Evolutionary conservation across 2,113 vertebrate genomes (phyloP).

Genomic region (Nibea coibor): DNA sequence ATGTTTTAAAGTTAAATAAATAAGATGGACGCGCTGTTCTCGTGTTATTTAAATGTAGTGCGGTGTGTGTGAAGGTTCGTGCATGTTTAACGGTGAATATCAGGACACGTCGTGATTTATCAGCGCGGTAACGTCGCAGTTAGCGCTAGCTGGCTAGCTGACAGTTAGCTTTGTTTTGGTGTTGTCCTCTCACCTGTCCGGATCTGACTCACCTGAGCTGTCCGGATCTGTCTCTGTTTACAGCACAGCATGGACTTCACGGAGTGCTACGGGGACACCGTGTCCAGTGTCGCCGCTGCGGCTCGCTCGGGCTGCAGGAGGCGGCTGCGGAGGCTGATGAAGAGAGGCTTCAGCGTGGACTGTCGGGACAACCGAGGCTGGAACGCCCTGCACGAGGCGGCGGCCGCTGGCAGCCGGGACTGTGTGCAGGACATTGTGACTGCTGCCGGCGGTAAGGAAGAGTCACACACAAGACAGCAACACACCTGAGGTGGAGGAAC

Average conservation of each 20-base stretch:
- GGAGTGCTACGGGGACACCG: constrained; percentile 89
- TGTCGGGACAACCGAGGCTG: constrained; percentile 94
- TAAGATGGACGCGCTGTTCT: fast-evolving
- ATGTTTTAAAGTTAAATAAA: fast-evolving
- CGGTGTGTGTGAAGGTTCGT: background rate
- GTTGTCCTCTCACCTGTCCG: background rate
- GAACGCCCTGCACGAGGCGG: constrained; percentile 92
- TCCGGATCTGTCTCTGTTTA: no score
- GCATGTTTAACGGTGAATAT: fast-evolving
- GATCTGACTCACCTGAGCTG: background rate
- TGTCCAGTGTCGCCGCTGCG: constrained; percentile 88
- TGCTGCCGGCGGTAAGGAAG: constrained; percentile 67
- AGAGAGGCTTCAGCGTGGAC: constrained; percentile 85
- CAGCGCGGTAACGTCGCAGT: background rate
- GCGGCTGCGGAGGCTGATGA: constrained; percentile 85
- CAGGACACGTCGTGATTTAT: background rate
- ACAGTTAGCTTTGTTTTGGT: background rate
- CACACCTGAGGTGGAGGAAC: no score
- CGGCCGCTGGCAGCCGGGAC: constrained; percentile 83
- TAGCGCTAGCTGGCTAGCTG: background rate
- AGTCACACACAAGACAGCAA: no score
- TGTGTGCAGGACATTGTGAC: constrained; percentile 86
- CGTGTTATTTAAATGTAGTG: no score
- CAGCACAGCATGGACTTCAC: constrained; percentile 89
- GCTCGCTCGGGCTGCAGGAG: constrained; percentile 84